Base-by-base conservation (phyloP, 2,113 vertebrate species). In the Upupa epops region DNA sequence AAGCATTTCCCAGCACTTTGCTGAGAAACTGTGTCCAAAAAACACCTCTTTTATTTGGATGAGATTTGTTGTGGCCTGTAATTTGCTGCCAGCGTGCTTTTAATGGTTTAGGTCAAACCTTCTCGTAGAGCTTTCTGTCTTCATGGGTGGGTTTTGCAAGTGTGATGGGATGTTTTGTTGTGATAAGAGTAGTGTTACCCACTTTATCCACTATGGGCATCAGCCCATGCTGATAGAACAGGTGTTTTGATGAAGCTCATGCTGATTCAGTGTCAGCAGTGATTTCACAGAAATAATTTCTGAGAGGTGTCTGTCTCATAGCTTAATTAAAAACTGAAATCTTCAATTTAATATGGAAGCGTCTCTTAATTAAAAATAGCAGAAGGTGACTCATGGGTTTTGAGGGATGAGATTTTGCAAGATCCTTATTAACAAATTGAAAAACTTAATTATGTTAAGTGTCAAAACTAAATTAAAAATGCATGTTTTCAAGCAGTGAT, bases 321-420 rank as follows among this genome's bases (percentile, higher is more conserved):
- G 58, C 20, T 75, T 82, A 88, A 69, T 83, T 83, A 69, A 86
- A 78, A 88, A 80, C 13, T 61, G 79, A 94, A 88, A 70, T 95
- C 32, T 79, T 89, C 26, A 60, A 13, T 63, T 86, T 75, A 75
- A 24, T 56, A 48, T 71, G 26, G 56, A 90, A 69, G 5, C 15
- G 61, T 91, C 31, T 69, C 28, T 75, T 96, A 81, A 81, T 89
- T 91, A 88, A 85, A 75, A 82, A 26, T 37, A 54, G 28, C 14
- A 75, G 46, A 76, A 77, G 22, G 5, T 61, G 22, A 77, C 60
- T 88, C 48, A 64, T 20, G 40, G 55, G 51, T 88, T 90, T 83
- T 91, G 79, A 80, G 31, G 42, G 48, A 28, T 54, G 40, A 32
- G 26, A 13, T 83, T 74, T 70, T 93, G 42, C 28, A 74, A 81